Percentiles rank a stretch among this genome's conserved stretches.
phyloP scores from a whole-genome alignment of 2,888 invertebrate species.

The Leucania comma region DNA sequence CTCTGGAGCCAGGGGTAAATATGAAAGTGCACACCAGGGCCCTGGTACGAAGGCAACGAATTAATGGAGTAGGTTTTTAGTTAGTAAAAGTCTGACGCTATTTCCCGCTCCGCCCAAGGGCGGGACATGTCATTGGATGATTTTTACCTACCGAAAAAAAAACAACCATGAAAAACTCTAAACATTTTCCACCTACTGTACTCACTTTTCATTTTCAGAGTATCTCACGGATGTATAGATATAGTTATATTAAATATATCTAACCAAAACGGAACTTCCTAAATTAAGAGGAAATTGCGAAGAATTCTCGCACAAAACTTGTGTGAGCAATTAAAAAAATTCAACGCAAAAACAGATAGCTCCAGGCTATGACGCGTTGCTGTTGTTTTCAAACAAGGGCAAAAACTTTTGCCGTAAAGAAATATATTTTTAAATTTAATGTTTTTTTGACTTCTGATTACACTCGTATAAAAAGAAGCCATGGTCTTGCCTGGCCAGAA shows the following conservation, averaged over 20 bases:
- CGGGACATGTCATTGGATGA: too few relatives aligned
- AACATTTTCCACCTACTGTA: too few relatives aligned
- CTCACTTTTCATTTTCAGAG: neutral
- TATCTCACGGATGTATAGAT: neutral
- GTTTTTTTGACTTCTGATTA: neutral
- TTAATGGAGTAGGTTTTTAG: too few relatives aligned
- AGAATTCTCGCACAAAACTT: neutral
- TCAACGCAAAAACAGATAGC: neutral
- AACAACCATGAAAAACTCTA: too few relatives aligned
- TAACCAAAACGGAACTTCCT: slow-evolving; percentile 6
- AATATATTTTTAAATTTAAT: too few relatives aligned
- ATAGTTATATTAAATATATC: neutral
- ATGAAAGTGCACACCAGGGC: too few relatives aligned
- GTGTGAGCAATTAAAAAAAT: neutral
- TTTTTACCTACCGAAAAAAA: neutral
- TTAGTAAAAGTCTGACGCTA: too few relatives aligned
- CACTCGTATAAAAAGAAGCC: neutral
- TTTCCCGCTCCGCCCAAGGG: too few relatives aligned
- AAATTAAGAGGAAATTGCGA: slow-evolving; percentile 32
- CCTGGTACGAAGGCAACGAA: too few relatives aligned
- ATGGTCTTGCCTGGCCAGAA: too few relatives aligned
- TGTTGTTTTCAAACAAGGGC: neutral
- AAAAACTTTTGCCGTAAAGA: neutral
- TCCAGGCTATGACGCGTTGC: slow-evolving; percentile 7
- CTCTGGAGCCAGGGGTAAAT: too few relatives aligned